phyloP scores from a whole-genome alignment of 2,797 vertebrate species.

The Anniella stebbinsi region DNA sequence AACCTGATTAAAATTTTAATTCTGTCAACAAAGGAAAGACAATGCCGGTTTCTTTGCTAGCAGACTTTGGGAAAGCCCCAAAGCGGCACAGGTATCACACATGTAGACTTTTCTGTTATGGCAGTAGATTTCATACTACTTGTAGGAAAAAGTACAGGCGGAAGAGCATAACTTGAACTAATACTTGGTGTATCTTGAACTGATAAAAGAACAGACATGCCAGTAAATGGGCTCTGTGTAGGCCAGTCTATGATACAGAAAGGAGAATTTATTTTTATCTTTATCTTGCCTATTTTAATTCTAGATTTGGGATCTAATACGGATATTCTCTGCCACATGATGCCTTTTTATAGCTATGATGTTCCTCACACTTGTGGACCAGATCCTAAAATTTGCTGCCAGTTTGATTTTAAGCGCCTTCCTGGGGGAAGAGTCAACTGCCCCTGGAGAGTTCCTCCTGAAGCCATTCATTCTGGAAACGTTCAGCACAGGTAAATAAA shows the following conservation, averaged over 20 bases:
- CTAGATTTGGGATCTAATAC: slow-evolving; percentile 86
- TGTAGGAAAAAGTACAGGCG: neutral
- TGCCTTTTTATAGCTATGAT: slow-evolving; percentile 98
- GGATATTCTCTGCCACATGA: slow-evolving; percentile 96
- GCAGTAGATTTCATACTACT: neutral
- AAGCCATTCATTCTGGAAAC: slow-evolving; percentile 88
- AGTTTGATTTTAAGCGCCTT: slow-evolving; percentile 95
- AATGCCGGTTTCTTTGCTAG: neutral
- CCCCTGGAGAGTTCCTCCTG: slow-evolving; percentile 90
- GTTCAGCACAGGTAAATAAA: slow-evolving; percentile 85
- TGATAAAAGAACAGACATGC: neutral
- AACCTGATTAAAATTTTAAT: neutral
- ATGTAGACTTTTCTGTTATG: neutral
- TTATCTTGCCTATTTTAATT: slow-evolving; percentile 65
- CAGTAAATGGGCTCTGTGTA: neutral
- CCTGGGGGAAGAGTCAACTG: slow-evolving; percentile 89
- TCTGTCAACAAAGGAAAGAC: neutral
- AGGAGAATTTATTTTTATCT: slow-evolving; percentile 23
- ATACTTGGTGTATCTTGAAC: neutral
- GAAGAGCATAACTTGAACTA: neutral
- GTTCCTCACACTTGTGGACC: slow-evolving; percentile 95
- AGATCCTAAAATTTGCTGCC: slow-evolving; percentile 93
- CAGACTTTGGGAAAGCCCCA: neutral
- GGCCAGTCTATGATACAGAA: neutral
- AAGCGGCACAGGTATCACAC: neutral